Percentiles rank a stretch among this genome's conserved stretches.
These are phyloP conservation scores for Ricordea florida DNA, from an alignment of 92 coral and sea anemone species.

Conservation along the genomic window DNA sequence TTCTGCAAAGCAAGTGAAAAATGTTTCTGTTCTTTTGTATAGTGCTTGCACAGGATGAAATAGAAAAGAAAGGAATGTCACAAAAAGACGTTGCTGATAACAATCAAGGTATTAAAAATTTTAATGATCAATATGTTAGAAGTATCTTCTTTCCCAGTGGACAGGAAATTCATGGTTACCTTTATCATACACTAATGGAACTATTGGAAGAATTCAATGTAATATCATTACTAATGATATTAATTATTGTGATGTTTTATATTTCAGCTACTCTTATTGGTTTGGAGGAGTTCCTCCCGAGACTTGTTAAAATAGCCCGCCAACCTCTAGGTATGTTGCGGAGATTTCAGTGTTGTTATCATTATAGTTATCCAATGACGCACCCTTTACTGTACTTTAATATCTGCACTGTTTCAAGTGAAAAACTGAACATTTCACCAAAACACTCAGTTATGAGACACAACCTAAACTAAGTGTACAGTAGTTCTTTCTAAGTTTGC, in stretches of 20 bases:
- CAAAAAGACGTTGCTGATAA: slow-evolving; percentile 87
- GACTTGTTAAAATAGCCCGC: slow-evolving; percentile 85
- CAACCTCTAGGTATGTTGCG: slow-evolving; percentile 85
- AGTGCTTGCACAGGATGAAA: slow-evolving; percentile 91
- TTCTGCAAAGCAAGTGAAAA: no score
- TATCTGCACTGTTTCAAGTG: no score
- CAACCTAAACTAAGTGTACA: no score
- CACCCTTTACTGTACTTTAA: no score
- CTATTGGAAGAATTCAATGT: neutral
- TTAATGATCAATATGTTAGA: no score
- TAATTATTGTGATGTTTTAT: neutral
- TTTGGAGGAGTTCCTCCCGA: slow-evolving; percentile 85
- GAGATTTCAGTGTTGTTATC: no score
- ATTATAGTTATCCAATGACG: no score
- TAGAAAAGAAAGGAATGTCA: slow-evolving; percentile 62
- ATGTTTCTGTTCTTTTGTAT: neutral
- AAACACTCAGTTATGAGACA: no score
- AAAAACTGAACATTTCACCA: no score
- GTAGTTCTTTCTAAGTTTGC: no score
- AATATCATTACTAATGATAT: neutral
- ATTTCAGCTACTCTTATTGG: slow-evolving; percentile 77
- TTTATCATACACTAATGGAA: neutral
- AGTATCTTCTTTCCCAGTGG: no score
- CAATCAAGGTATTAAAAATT: slow-evolving; percentile 74
- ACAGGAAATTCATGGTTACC: neutral